Base-by-base conservation (phyloP, 2,113 vertebrate genomes). In the Eulemur macaco region DNA sequence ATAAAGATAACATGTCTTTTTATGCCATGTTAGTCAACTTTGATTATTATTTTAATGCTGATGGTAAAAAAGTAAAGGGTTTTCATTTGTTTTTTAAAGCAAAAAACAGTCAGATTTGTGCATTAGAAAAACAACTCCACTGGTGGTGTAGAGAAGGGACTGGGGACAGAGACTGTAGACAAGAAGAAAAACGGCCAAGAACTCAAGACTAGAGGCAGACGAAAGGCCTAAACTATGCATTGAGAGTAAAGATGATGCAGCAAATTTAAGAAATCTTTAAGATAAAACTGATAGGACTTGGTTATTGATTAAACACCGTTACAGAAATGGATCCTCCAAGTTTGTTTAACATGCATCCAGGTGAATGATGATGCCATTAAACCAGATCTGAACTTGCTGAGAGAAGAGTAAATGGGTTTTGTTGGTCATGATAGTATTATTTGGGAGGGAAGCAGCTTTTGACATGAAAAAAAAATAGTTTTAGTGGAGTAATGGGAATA, bases 21-120 rank as follows among this genome's bases (percentile, higher is more conserved):
- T 74, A 96, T 68, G 39, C 11, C 52, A 74, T 56, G 50, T 85
- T 81, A 91, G 69, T 31, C 73, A 86, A 13, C 66, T 74, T 97
- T 23, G 39, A 86, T 39, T 42, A 81, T 12, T 86, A 86, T 31
- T 76, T 81, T 71, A 86, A 83, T 39, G 2, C 39, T 45, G 27
- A 88, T 11, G 47, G 14, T 45, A 15, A 91, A 83, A 95, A 78
- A 89, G 66, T 27, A 27, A 86, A 77, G 12, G 7, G 9, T 69
- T 94, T 86, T 93, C 71, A 31, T 84, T 77, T 68, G 47, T 86
- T 83, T 96, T 74, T 83, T 37, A 86, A 89, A 96, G 29, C 25
- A 94, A 94, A 13, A 87, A 31, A 78, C 13, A 37, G 92, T 91
- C 71, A 81, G 2, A 78, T 52, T 50, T 82, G 63, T 56, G 23